Conservation (phyloP, 2,888 invertebrate genomes). For the Protodeltote pygarga region DNA sequence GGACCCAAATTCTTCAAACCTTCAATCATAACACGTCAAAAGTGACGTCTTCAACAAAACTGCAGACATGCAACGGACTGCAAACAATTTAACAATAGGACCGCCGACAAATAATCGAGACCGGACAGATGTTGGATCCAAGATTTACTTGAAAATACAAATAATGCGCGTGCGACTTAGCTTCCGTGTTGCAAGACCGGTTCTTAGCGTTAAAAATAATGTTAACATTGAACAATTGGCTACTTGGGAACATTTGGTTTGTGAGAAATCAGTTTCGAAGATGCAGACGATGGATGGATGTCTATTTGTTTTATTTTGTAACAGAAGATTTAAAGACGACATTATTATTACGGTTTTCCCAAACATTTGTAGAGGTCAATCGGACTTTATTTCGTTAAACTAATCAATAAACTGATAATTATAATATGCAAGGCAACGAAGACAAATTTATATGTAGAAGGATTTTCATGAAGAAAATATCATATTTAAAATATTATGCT, state of each 20-base stretch:
- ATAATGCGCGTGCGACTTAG: constrained; percentile 68
- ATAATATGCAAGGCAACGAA: too few species aligned
- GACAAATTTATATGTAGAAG: too few species aligned
- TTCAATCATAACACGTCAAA: constrained; percentile 49
- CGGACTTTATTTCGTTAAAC: too few species aligned
- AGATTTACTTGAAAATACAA: constrained; percentile 72
- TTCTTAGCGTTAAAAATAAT: constrained; percentile 54
- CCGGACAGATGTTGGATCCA: constrained; percentile 64
- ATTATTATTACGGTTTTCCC: not conserved
- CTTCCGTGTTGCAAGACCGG: constrained; percentile 79
- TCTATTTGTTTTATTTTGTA: constrained; percentile 17
- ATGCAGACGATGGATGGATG: constrained; percentile 3
- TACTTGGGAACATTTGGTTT: constrained; percentile 39
- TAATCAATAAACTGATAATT: too few species aligned
- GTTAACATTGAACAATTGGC: constrained; percentile 40
- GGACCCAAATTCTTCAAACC: constrained; percentile 23
- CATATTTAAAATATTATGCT: too few species aligned
- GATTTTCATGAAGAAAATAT: too few species aligned
- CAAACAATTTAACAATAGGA: constrained; percentile 55
- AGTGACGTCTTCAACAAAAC: constrained; percentile 48
- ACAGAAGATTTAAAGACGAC: constrained; percentile 1
- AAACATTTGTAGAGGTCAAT: constrained; percentile 10
- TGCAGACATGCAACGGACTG: constrained; percentile 57
- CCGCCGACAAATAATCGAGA: constrained; percentile 56
- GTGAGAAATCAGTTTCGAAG: constrained; percentile 34